Evolutionary conservation across 1,140 invertebrate species (phyloP).

Genomic region (Planococcus citri): DNA sequence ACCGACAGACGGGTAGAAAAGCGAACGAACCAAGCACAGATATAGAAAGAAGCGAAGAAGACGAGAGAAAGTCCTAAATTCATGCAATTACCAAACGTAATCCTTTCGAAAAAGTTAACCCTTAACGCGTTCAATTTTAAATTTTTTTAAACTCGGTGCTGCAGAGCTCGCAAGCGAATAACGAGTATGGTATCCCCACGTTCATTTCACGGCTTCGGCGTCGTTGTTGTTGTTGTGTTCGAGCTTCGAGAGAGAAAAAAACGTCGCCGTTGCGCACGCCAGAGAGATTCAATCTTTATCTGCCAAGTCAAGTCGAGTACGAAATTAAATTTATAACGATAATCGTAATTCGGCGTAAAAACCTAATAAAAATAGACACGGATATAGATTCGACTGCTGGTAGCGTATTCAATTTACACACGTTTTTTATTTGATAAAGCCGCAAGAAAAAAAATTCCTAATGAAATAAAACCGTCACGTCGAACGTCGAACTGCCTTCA

Average conservation of each 20-base stretch:
- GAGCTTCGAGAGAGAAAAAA: not conserved
- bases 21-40: no score
- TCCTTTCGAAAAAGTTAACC: conserved; percentile 1
- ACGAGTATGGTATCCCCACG: no score
- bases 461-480: no score
- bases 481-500: no score
- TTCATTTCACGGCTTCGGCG: no score
- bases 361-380: not conserved
- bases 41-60: no score
- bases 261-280: not conserved
- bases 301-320: not conserved
- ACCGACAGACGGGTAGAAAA: no score
- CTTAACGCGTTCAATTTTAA: not conserved
- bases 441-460: not conserved
- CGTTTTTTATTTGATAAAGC: not conserved
- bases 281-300: not conserved
- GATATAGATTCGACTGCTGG: not conserved
- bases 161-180: no score
- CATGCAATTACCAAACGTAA: not conserved
- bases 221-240: no score
- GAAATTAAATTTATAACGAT: conserved; percentile 4
- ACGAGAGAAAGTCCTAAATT: conserved; percentile 4
- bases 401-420: not conserved
- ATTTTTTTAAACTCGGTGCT: not conserved
- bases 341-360: conserved; percentile 3